Conservation (phyloP, 2,113 vertebrate genomes). For the Stegastes partitus region DNA sequence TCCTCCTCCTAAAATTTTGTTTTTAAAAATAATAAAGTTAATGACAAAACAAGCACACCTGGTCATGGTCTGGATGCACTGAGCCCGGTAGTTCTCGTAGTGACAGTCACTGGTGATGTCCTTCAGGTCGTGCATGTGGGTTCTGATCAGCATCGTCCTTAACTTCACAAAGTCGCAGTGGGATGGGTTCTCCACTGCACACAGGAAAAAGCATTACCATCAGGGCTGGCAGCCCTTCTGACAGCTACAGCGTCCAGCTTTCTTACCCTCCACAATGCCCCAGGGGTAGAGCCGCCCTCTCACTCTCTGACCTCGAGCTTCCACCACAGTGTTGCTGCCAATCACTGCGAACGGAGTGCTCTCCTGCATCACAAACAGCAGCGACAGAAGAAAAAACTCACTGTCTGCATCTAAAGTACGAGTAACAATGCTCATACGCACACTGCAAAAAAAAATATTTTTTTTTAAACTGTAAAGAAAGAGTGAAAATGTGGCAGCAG, state of each 20-base stretch:
- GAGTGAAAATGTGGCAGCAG: too few species aligned
- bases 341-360: constrained; percentile 83
- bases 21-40: too few species aligned
- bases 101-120: constrained; percentile 80
- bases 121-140: constrained; percentile 85
- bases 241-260: neutral
- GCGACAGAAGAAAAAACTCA: too few species aligned
- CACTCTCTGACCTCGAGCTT: constrained; percentile 77
- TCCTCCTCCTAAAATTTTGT: too few species aligned
- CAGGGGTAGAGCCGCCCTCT: constrained; percentile 82
- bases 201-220: neutral
- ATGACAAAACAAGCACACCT: constrained; percentile 51
- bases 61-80: constrained; percentile 81
- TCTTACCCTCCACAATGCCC: constrained; percentile 82
- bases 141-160: constrained; percentile 80
- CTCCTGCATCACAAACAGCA: constrained; percentile 59
- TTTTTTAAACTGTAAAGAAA: too few species aligned
- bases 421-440: too few species aligned
- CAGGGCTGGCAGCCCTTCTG: neutral
- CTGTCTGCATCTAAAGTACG: too few species aligned
- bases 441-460: too few species aligned
- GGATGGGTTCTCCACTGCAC: constrained; percentile 77
- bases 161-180: constrained; percentile 85
- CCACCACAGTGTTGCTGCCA: constrained; percentile 81
- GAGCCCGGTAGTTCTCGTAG: constrained; percentile 83